Conservation (phyloP, 2,113 vertebrate species). For the Symphodus melops region DNA sequence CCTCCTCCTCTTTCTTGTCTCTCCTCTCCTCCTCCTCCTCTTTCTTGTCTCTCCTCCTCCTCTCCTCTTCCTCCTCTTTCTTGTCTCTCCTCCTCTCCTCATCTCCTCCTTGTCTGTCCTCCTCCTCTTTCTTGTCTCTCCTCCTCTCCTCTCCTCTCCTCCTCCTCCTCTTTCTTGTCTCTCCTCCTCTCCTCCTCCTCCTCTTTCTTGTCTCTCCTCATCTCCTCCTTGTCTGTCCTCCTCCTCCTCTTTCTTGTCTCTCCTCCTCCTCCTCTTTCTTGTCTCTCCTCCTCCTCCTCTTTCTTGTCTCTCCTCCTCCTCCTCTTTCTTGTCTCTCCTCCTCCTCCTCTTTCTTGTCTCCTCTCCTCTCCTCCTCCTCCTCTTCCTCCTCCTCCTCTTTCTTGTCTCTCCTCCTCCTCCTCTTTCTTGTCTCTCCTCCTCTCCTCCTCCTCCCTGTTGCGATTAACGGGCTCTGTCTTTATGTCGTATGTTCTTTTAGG, state of each 20-base stretch:
- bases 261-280: constrained; percentile 26
- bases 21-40: constrained; percentile 17
- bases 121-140: no score
- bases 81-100: neutral
- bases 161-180: constrained; percentile 18
- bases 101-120: constrained; percentile 48
- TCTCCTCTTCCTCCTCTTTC: constrained; percentile 18
- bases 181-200: constrained; percentile 21
- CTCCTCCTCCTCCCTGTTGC: constrained; percentile 62
- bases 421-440: constrained; percentile 54
- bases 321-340: constrained; percentile 51
- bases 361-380: constrained; percentile 18
- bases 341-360: no score
- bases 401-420: constrained; percentile 12
- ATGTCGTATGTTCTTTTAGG: constrained; percentile 88
- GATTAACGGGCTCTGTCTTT: constrained; percentile 87
- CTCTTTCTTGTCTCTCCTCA: no score
- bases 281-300: constrained; percentile 18
- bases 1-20: constrained; percentile 18
- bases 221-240: constrained; percentile 6
- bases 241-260: constrained; percentile 17
- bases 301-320: constrained; percentile 5
- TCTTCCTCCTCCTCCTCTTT: constrained; percentile 1
- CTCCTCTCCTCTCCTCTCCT: constrained; percentile 27
- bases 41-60: constrained; percentile 50